Base-by-base conservation (phyloP, 2,113 vertebrate genomes). In the Zapornia atra region DNA sequence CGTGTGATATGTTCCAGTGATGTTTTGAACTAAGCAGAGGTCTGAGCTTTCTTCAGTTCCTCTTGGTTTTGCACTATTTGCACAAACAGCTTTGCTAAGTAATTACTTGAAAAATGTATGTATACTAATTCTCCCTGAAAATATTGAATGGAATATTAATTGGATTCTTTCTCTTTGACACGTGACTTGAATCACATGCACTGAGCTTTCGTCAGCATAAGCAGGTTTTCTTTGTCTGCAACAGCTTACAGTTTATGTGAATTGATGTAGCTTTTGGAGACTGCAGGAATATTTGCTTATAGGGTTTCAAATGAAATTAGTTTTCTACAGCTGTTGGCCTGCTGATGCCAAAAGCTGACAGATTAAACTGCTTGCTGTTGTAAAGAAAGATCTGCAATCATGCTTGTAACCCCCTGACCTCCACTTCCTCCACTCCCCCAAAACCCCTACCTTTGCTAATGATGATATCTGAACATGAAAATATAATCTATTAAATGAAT, bases 301-400 rank as follows among this genome's bases (percentile, higher is more conserved):
- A 75, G 77, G 46, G 61, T 92, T 96, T 96, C 63, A 92, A 83
- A 94, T 87, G 44, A 94, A 95, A 94, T 94, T 89, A 88, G 82
- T 78, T 95, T 94, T 94, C 70, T 94, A 86, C 94, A 94, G 92
- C 92, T 97, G 71, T 88, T 96, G 71, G 36, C 63, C 66, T 93
- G 42, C 59, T 63, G 57, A 70, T 92, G 84, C 92, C 88, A 87
- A 69, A 64, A 94, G 61, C 66, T 65, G 15, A 71, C 50, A 86
- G 51, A 92, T 79, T 63, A 81, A 90, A 57, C 38, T 88, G 20
- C 16, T 85, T 80, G 53, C 59, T 90, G 2, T 78, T 68, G 20
- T 60, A 60, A 86, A 68, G 69, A 75, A 83, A 68, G 51, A 76
- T 76, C 48, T 36, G 12, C 24, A 71, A 61, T 40, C 22, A 17